Evolutionary conservation across 2,113 vertebrate genomes (phyloP).

Genomic region (Ptilonorhynchus violaceus): DNA sequence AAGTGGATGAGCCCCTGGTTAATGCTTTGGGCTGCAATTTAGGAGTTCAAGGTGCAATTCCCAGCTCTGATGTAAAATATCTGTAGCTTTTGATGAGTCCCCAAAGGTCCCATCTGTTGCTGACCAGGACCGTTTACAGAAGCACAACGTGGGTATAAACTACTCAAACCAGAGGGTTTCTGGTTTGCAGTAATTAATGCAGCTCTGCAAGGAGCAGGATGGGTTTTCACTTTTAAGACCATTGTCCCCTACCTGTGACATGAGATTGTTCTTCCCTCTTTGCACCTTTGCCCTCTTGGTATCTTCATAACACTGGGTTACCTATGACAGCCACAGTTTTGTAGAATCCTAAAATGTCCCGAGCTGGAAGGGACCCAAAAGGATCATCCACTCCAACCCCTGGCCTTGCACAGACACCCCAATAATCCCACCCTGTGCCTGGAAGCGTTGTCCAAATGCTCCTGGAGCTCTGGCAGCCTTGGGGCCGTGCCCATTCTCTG

Average conservation of each 20-base stretch:
- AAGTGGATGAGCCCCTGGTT: neutral
- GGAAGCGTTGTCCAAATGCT: fast-evolving
- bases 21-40: slow-evolving; percentile 35
- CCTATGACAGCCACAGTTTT: neutral
- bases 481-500: fast-evolving
- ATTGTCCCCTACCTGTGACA: neutral
- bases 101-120: neutral
- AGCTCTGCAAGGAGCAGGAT: neutral
- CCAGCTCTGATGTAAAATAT: neutral
- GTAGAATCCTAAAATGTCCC: neutral
- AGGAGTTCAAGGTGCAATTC: slow-evolving; percentile 30
- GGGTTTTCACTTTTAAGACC: neutral
- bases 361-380: neutral
- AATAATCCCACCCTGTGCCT: neutral
- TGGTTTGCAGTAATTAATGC: neutral
- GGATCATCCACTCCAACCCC: fast-evolving
- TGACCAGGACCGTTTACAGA: neutral
- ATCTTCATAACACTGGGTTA: neutral
- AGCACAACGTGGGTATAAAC: neutral
- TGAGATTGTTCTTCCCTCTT: neutral
- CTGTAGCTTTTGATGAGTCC: neutral
- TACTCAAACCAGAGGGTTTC: neutral
- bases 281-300: neutral
- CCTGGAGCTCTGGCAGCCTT: neutral
- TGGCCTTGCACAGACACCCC: neutral